phyloP scores from a whole-genome alignment of 92 coral and sea anemone species.

The Porites cylindrica region DNA sequence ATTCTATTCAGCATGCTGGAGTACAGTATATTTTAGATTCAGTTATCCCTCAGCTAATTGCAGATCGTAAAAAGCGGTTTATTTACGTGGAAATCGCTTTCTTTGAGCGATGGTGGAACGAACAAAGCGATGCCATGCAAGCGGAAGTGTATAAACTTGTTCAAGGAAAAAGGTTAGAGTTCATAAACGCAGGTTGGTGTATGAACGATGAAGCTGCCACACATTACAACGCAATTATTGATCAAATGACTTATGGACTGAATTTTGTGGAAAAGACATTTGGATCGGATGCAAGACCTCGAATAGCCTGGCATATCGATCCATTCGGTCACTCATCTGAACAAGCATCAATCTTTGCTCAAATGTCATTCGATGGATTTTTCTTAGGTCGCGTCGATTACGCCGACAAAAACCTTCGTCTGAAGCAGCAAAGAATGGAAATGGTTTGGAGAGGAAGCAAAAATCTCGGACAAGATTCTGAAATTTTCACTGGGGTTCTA shows the following conservation, averaged over 20 bases:
- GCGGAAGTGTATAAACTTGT: slow-evolving; percentile 83
- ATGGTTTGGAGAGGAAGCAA: slow-evolving; percentile 94
- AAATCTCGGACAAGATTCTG: slow-evolving; percentile 80
- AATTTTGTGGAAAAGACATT: slow-evolving; percentile 88
- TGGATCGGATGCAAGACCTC: slow-evolving; percentile 91
- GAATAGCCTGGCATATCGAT: slow-evolving; percentile 97
- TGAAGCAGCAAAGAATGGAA: slow-evolving; percentile 86
- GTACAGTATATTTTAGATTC: slow-evolving; percentile 98
- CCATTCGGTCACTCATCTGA: slow-evolving; percentile 98
- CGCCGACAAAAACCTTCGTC: slow-evolving; percentile 74
- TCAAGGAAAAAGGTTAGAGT: slow-evolving; percentile 76
- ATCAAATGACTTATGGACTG: slow-evolving; percentile 97
- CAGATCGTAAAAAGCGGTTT: slow-evolving; percentile 78
- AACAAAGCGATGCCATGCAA: slow-evolving; percentile 71
- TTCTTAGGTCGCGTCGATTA: slow-evolving; percentile 92
- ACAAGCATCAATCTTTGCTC: slow-evolving; percentile 96
- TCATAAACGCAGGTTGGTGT: slow-evolving; percentile 98
- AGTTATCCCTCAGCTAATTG: slow-evolving; percentile 88
- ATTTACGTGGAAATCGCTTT: slow-evolving; percentile 98
- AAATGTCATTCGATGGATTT: slow-evolving; percentile 98
- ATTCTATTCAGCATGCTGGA: slow-evolving; percentile 94
- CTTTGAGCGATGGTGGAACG: slow-evolving; percentile 95
- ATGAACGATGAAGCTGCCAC: slow-evolving; percentile 98
- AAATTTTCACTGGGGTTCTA: slow-evolving; percentile 86
- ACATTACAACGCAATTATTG: slow-evolving; percentile 95